Conservation (phyloP, 2,888 invertebrate genomes). For the Melinopterus prodromus region DNA sequence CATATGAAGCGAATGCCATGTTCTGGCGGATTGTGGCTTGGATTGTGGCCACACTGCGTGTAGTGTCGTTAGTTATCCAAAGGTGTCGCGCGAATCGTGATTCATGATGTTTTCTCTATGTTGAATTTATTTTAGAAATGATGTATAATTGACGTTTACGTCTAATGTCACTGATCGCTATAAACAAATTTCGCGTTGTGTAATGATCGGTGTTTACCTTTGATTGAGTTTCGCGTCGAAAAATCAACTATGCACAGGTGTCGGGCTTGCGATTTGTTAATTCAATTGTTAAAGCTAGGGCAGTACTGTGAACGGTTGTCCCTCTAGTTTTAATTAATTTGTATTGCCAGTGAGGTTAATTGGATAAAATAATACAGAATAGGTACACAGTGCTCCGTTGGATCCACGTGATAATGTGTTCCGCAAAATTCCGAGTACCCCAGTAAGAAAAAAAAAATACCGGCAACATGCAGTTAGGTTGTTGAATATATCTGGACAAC, state of each 20-base stretch:
- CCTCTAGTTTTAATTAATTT: not conserved
- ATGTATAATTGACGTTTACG: constrained; percentile 19
- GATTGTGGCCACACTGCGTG: not conserved
- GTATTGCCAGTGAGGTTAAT: not conserved
- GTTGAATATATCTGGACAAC: not conserved
- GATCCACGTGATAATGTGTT: not conserved
- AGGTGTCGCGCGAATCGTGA: constrained; percentile 11
- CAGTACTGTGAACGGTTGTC: not conserved
- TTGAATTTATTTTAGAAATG: constrained; percentile 24
- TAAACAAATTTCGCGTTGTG: constrained; percentile 15
- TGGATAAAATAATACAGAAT: not conserved
- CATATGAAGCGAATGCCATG: too few species aligned
- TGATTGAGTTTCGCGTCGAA: constrained; percentile 6
- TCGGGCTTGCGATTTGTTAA: not conserved
- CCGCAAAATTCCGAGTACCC: not conserved
- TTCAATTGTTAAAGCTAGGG: not conserved
- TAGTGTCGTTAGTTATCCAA: not conserved
- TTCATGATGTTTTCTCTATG: not conserved
- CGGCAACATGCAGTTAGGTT: not conserved
- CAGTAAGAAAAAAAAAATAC: not conserved
- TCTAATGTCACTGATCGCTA: not conserved
- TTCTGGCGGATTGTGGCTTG: too few species aligned
- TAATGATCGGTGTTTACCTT: constrained; percentile 6
- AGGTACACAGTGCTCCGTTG: not conserved
- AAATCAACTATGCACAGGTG: constrained; percentile 14